A percentile compares a stretch with the other conserved stretches of the same genome.
phyloP scores from a whole-genome alignment of 2,113 vertebrate genomes.

The Elachura formosa region DNA sequence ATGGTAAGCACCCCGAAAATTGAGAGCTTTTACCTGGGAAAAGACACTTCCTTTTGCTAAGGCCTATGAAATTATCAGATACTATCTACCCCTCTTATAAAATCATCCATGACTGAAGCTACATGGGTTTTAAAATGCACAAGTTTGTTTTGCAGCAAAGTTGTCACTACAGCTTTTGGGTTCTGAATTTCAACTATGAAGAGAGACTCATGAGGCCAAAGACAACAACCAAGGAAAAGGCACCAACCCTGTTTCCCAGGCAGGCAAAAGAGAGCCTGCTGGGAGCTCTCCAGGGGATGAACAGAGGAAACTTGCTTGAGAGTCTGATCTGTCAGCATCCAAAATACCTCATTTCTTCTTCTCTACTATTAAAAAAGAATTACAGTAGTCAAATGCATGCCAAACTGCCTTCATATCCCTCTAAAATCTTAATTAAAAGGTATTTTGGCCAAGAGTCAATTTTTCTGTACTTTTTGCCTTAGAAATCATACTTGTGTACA shows the following conservation, averaged over 20 bases:
- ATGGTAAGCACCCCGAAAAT: background rate
- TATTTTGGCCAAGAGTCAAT: background rate
- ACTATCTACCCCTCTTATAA: background rate
- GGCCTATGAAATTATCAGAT: background rate
- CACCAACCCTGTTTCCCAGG: background rate
- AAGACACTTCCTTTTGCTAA: background rate
- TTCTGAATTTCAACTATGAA: background rate
- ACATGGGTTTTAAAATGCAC: background rate
- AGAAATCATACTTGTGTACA: background rate
- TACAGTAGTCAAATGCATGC: background rate
- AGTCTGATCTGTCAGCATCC: background rate
- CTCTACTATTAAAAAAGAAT: background rate
- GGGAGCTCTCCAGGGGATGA: background rate
- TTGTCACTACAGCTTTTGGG: background rate
- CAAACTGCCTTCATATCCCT: background rate
- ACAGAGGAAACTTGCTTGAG: fast-evolving
- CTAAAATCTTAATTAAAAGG: background rate
- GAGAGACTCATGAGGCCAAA: background rate
- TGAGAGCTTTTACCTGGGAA: background rate
- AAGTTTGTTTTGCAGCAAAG: background rate
- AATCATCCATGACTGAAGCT: background rate
- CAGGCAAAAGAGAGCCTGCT: background rate
- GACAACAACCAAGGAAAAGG: background rate
- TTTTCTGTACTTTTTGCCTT: background rate
- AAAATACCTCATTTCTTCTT: background rate